Evolutionary conservation across 2,888 invertebrate genomes (phyloP).

Genomic region (Pandemis cinnamomeana): DNA sequence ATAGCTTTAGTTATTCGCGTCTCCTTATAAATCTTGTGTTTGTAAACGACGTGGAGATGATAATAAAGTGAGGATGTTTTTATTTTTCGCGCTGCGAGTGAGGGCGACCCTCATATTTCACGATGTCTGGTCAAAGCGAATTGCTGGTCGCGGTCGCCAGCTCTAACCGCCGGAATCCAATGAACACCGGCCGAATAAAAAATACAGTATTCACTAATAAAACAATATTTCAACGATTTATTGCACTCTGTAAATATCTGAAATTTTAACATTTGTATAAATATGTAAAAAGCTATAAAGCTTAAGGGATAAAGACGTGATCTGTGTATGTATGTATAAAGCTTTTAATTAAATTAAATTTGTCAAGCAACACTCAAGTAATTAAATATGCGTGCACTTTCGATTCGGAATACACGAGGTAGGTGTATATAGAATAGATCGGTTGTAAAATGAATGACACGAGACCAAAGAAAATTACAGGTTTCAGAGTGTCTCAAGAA

Average conservation of each 20-base stretch:
- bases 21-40: conserved; percentile 45
- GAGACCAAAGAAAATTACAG: too few relatives aligned
- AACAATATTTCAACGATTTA: conserved; percentile 51
- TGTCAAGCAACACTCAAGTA: too few relatives aligned
- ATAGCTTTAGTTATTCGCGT: conserved; percentile 51
- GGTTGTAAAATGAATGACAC: too few relatives aligned
- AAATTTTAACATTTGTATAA: conserved; percentile 43
- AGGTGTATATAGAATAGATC: too few relatives aligned
- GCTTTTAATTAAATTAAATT: not conserved
- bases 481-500: too few relatives aligned
- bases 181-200: conserved; percentile 48
- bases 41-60: conserved; percentile 56
- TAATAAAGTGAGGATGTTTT: conserved; percentile 58
- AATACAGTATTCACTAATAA: conserved; percentile 48
- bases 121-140: conserved; percentile 65
- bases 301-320: too few relatives aligned
- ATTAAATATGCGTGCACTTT: too few relatives aligned
- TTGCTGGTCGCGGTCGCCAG: conserved; percentile 60
- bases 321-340: too few relatives aligned
- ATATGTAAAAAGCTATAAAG: not conserved
- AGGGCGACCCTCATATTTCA: conserved; percentile 74
- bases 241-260: conserved; percentile 48
- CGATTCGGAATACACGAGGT: too few relatives aligned
- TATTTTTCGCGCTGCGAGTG: conserved; percentile 61
- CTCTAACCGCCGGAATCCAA: conserved; percentile 50